phyloP scores from a whole-genome alignment of 1,140 invertebrate genomes.

The Cherax quadricarinatus region DNA sequence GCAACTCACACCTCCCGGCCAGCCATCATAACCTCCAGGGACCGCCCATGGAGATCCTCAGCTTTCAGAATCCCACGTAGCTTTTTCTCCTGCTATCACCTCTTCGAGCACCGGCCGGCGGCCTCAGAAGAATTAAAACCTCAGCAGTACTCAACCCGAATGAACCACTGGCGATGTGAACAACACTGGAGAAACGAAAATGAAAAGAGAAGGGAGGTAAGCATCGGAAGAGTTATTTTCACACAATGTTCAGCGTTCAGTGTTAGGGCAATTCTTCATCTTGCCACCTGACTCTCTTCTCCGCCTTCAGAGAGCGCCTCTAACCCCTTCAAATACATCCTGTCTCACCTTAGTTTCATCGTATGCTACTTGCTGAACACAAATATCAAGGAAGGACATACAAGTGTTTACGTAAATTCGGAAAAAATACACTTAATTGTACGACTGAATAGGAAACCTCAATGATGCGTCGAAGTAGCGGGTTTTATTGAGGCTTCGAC shows the following conservation, averaged over 20 bases:
- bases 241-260: slow-evolving; percentile 48
- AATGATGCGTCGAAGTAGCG: slow-evolving; percentile 40
- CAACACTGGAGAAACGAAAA: neutral
- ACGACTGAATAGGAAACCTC: neutral
- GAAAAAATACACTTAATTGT: neutral
- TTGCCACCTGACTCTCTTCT: slow-evolving; percentile 24
- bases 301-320: neutral
- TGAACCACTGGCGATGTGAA: neutral
- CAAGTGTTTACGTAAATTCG: neutral
- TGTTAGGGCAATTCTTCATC: slow-evolving; percentile 54
- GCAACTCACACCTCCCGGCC: slow-evolving; percentile 34
- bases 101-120: neutral
- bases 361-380: neutral
- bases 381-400: neutral
- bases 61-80: slow-evolving; percentile 31
- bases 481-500: slow-evolving; percentile 62
- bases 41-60: slow-evolving; percentile 5
- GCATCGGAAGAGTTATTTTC: slow-evolving; percentile 38
- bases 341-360: neutral
- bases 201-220: neutral
- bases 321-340: slow-evolving; percentile 5
- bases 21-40: slow-evolving; percentile 30
- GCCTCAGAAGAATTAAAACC: slow-evolving; percentile 26
- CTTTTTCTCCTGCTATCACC: slow-evolving; percentile 26
- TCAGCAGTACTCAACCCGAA: neutral